Evolutionary conservation across 2,888 invertebrate species (phyloP), one percentile per base, ranked within the genome.

Genomic region (Caenorhabditis doughertyi): DNA sequence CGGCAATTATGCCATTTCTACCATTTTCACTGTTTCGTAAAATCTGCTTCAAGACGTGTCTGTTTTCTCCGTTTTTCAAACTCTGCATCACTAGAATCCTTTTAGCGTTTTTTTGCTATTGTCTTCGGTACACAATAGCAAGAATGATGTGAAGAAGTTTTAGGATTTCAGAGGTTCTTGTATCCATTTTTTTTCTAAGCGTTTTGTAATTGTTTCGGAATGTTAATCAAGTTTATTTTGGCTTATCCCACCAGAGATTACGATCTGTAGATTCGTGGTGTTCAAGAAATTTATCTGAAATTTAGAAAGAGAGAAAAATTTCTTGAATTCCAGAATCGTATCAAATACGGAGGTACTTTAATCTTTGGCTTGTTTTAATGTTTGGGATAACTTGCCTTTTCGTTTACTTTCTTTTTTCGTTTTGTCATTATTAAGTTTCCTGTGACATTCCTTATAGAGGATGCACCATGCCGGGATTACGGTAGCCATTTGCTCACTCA

Each of bases 181-280:
- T 79, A 71, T 42, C 32, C 62, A 62, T 68, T 62, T 49, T 53
- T 53, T 39, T 42, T 47, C 39, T 62, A 56, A 53, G 29, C 32
- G 47, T 44, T 62, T 55, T 60, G 80, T 74, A 62, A 62, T 64
- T 73, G 53, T 73, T 73, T 73, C 72, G 16, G 29, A n/a, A 32
- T 70, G 47, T 80, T 80, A 64, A 62, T 60, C 73, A 56, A 49
- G 49, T 79, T 70, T 35, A 58, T 67, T 39, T 49, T 18, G 62
- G 47, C 76, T 35, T 49, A 67, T 76, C 77, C 81, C 81, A 77
- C 81, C 72, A 81, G 81, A 67, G 62, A 72, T 77, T 81, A 81
- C 81, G 81, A 81, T 81, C 76, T 77, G 81, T 71, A 55, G 72
- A 32, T 49, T 42, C 60, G 18, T 3, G 39, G 27, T 44, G 3